A percentile compares a stretch with the other conserved stretches of the same genome.
Evolutionary conservation across 2,888 invertebrate species (phyloP).

Genomic region (Spilarctia lutea): DNA sequence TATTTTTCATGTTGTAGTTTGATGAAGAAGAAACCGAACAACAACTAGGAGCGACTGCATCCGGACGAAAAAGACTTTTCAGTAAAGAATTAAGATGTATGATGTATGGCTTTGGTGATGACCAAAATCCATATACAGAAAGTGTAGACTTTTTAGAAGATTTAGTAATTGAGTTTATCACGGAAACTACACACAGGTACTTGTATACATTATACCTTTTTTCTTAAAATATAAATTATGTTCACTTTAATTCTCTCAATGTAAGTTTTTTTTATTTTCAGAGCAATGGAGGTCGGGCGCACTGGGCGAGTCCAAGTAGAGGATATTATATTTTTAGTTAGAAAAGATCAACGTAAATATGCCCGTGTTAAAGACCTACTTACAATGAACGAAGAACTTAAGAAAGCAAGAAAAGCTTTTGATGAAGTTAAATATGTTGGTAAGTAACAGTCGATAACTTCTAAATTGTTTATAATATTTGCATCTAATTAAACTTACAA

Average conservation of each 20-base stretch:
- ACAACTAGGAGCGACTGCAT: conserved; percentile 89
- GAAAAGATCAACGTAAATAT: conserved; percentile 98
- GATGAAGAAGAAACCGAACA: conserved; percentile 91
- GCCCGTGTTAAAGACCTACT: conserved; percentile 98
- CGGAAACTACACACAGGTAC: conserved; percentile 91
- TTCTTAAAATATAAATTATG: neutral
- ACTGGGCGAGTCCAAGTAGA: conserved; percentile 99
- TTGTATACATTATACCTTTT: neutral
- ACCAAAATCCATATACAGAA: conserved; percentile 99
- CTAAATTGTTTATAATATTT: conserved; percentile 9
- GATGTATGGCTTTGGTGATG: conserved; percentile 99
- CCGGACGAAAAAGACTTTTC: conserved; percentile 94
- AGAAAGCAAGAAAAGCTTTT: conserved; percentile 99
- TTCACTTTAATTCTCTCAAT: neutral
- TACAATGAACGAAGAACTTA: conserved; percentile 99
- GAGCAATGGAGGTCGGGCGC: conserved; percentile 98
- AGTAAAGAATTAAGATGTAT: conserved; percentile 98
- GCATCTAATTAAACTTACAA: neutral
- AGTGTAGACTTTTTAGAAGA: conserved; percentile 99
- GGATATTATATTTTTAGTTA: conserved; percentile 97
- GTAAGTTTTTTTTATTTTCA: conserved; percentile 59
- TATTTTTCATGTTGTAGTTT: conserved; percentile 69
- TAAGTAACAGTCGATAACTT: conserved; percentile 71
- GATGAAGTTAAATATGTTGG: conserved; percentile 99
- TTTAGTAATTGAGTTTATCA: conserved; percentile 98